Base-by-base conservation (phyloP, 2,888 invertebrate species). In the Idaea straminata region DNA sequence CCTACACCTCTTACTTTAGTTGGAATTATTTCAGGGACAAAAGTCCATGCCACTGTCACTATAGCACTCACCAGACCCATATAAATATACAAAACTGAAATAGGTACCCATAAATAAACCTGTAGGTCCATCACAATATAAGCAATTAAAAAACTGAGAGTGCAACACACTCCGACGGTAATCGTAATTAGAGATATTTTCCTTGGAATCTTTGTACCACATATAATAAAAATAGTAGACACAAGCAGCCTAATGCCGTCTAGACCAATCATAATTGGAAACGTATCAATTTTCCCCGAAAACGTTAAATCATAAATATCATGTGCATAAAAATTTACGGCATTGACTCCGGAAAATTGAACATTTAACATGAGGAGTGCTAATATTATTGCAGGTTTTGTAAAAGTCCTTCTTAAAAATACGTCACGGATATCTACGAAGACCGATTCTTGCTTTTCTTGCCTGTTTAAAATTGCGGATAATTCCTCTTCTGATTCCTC, bases 21-120 rank as follows among this genome's bases (percentile, higher is more conserved):
- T 35, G 82, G 77, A 66, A 79, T 77, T 62, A 83, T 65, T 68
- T 83, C 82, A 4, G 78, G 76, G 1, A 82, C 69, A 70, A 81
- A 81, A 10, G 79, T 71, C 82, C 82, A 83, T 3, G 74, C 73
- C 59, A 80, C 70, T 34, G 74, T 72, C 0, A 76, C 72, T n/a
- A 77, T 66, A 5, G 69, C 64, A 58, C 77, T 66, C 10, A 81
- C 61, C 47, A 78, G 61, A 5, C n/a, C 57, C 13, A 66, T 47
- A 13, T 59, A 69, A 5, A 69, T 2, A 5, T 66, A 15, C 15
- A 69, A 25, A 60, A 62, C 65, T 5, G 25, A 15, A 0, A 65
- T 62, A 16, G 62, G 36, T 15, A 67, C 10, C 69, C 66, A 66
- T 10, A 61, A 3, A 60, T 59, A 57, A 16, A 15, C 13, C 4